These are phyloP conservation scores for Porites lutea DNA, from an alignment of 64 coral and sea anemone species.

Conservation along the genomic window DNA sequence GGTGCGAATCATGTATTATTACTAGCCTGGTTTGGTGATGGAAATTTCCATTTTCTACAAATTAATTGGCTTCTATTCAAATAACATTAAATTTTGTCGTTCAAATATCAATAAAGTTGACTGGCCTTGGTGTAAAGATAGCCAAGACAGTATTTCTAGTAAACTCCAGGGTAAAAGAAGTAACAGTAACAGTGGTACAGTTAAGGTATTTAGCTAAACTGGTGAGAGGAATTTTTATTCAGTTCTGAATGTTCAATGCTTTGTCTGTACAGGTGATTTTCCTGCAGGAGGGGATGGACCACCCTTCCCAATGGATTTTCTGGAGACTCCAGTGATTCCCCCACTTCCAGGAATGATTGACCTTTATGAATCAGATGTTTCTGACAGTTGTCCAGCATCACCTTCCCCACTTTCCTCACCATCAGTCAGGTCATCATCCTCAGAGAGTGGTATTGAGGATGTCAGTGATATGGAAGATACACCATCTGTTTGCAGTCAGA, in stretches of 20 bases:
- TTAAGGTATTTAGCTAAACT: too few relatives aligned
- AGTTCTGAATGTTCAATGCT: neutral
- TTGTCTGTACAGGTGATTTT: neutral
- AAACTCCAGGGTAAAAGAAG: too few relatives aligned
- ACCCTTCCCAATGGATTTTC: conserved; percentile 4
- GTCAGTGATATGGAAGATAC: conserved; percentile 78
- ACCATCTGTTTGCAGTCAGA: neutral
- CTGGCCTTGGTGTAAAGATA: too few relatives aligned
- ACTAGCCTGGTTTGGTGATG: too few relatives aligned
- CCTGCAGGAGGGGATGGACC: neutral
- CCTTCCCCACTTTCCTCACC: conserved; percentile 18
- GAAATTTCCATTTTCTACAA: too few relatives aligned
- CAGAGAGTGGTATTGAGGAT: conserved; percentile 93
- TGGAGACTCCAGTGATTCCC: neutral
- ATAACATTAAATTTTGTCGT: too few relatives aligned
- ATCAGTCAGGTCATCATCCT: conserved; percentile 18
- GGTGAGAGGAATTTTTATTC: neutral
- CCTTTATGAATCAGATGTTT: conserved; percentile 12
- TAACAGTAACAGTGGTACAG: too few relatives aligned
- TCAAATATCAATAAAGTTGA: too few relatives aligned
- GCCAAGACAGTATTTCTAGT: too few relatives aligned
- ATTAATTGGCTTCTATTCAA: too few relatives aligned
- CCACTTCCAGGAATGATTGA: neutral
- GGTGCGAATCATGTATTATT: too few relatives aligned
- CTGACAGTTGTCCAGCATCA: conserved; percentile 42